Evolutionary conservation across 2,888 invertebrate species (phyloP).

Genomic region (Myopa tessellatipennis): DNA sequence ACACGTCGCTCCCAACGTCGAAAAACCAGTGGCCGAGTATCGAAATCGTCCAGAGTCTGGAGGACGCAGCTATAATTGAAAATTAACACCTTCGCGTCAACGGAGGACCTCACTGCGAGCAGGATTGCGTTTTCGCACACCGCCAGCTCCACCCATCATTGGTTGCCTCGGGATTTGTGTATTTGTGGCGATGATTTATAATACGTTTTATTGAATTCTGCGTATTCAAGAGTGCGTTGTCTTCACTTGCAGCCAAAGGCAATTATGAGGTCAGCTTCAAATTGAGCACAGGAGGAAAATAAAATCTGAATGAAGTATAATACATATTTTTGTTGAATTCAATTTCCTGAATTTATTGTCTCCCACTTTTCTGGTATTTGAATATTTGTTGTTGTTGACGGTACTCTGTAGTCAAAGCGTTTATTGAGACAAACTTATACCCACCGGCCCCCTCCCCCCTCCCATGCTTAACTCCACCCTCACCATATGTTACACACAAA

Average conservation of each 20-base stretch:
- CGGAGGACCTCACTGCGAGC: conserved; percentile 9
- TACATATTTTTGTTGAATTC: not conserved
- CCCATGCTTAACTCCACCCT: too few relatives aligned
- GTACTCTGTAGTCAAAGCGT: too few relatives aligned
- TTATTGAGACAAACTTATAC: not conserved
- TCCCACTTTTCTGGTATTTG: not conserved
- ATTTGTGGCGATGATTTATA: conserved; percentile 65
- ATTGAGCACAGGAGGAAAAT: not conserved
- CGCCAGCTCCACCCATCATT: conserved; percentile 26
- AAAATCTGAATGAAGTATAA: not conserved
- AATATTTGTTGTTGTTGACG: not conserved
- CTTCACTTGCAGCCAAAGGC: not conserved
- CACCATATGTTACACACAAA: too few relatives aligned
- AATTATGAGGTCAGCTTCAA: not conserved
- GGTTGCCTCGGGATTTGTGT: conserved; percentile 54
- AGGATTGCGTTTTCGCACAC: not conserved
- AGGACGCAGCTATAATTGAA: conserved; percentile 63
- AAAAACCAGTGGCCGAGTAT: not conserved
- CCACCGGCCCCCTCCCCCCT: too few relatives aligned
- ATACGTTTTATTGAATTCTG: conserved; percentile 52
- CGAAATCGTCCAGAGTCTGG: not conserved
- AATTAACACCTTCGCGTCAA: conserved; percentile 64
- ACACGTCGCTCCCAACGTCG: not conserved
- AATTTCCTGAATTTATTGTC: conserved; percentile 6
- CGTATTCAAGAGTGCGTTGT: not conserved